Evolutionary conservation across 2,797 vertebrate genomes (phyloP).

Genomic region (Florisuga fusca): DNA sequence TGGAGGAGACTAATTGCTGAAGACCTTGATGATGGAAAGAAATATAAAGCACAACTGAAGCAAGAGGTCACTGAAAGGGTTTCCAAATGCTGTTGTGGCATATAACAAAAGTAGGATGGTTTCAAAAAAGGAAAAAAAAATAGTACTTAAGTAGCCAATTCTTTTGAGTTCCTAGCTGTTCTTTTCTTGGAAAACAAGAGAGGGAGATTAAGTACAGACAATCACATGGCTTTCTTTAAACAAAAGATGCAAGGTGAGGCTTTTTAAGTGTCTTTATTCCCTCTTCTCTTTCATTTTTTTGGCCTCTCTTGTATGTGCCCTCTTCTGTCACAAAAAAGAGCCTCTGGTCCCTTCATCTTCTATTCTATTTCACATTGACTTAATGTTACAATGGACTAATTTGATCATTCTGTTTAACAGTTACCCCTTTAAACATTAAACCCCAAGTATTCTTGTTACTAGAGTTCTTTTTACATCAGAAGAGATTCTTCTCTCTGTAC

Average conservation of each 20-base stretch:
- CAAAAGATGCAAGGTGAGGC: constrained; percentile 5
- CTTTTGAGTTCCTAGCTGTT: background rate
- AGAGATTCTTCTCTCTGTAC: background rate
- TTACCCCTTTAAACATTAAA: constrained; percentile 11
- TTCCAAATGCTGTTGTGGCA: constrained; percentile 2
- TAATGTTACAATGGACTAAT: background rate
- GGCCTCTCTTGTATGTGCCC: background rate
- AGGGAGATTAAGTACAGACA: background rate
- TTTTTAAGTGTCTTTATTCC: constrained; percentile 27
- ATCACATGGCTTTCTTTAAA: background rate
- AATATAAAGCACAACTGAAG: constrained; percentile 23
- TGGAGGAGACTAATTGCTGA: constrained; percentile 6
- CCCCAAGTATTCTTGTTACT: background rate
- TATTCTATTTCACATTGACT: background rate
- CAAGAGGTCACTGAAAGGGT: background rate
- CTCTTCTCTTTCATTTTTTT: background rate
- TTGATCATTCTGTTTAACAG: background rate
- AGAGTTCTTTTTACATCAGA: background rate
- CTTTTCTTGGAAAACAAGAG: background rate
- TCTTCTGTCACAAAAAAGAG: background rate
- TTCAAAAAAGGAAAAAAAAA: constrained; percentile 23
- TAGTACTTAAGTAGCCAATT: background rate
- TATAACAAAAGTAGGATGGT: background rate
- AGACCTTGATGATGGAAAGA: background rate
- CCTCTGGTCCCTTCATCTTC: constrained; percentile 8